Percentiles rank a stretch among this genome's conserved stretches.
Evolutionary conservation across 2,113 vertebrate genomes (phyloP).

Genomic region (Bagarius yarrelli): DNA sequence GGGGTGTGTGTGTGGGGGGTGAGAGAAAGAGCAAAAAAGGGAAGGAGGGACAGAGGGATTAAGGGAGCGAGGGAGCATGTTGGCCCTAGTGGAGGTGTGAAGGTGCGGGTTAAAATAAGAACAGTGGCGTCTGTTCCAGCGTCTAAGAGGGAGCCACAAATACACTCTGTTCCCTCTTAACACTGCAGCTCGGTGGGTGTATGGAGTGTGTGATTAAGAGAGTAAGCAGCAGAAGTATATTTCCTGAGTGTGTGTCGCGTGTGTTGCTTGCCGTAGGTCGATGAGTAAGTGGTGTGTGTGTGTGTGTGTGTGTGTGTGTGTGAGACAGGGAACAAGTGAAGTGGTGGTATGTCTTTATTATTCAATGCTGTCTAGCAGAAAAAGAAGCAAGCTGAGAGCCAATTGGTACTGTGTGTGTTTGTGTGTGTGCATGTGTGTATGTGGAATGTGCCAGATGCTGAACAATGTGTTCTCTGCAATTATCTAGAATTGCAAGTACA

Average conservation of each 20-base stretch:
- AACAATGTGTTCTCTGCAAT: constrained; percentile 33
- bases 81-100: constrained; percentile 41
- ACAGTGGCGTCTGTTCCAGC: constrained; percentile 47
- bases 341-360: constrained; percentile 41
- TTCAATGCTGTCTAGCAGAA: constrained; percentile 36
- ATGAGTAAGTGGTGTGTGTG: neutral
- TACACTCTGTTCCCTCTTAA: constrained; percentile 50
- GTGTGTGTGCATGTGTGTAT: neutral
- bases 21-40: neutral
- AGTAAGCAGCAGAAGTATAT: constrained; percentile 18
- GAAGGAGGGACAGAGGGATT: constrained; percentile 17
- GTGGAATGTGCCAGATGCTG: constrained; percentile 29
- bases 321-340: neutral
- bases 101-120: constrained; percentile 57
- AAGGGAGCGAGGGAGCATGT: constrained; percentile 18
- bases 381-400: constrained; percentile 37
- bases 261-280: constrained; percentile 11
- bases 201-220: constrained; percentile 32
- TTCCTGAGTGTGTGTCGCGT: constrained; percentile 26
- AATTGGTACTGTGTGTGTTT: constrained; percentile 16
- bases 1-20: neutral
- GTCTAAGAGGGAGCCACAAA: constrained; percentile 42
- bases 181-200: constrained; percentile 42
- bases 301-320: neutral
- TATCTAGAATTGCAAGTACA: constrained; percentile 27